Percentiles rank a stretch among this genome's conserved stretches.
Evolutionary conservation across 2,888 invertebrate species (phyloP).

Genomic region (Lutraria lutraria): DNA sequence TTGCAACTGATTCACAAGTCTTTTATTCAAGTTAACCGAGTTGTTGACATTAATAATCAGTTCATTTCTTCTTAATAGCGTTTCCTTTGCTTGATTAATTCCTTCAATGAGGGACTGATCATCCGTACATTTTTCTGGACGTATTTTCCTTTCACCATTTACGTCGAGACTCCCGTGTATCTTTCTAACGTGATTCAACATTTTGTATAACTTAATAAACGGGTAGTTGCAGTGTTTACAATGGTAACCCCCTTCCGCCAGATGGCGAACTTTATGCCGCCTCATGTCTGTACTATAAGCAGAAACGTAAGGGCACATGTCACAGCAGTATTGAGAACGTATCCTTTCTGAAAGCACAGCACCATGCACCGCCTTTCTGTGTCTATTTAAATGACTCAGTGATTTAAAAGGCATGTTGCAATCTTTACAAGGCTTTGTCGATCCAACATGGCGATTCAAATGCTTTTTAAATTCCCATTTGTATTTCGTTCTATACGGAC

Average conservation of each 20-base stretch:
- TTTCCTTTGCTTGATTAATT: neutral
- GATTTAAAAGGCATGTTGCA: constrained; percentile 36
- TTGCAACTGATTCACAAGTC: neutral
- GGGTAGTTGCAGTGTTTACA: constrained; percentile 26
- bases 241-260: neutral
- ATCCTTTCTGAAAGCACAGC: neutral
- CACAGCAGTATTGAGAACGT: neutral
- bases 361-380: neutral
- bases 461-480: constrained; percentile 3
- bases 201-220: neutral
- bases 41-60: too few relatives aligned
- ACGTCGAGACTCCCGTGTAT: neutral
- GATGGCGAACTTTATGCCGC: constrained; percentile 14
- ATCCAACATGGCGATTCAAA: neutral
- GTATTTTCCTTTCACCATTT: neutral
- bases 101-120: neutral
- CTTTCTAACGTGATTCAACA: neutral
- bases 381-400: neutral
- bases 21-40: neutral
- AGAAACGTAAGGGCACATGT: neutral
- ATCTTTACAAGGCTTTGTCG: neutral
- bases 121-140: neutral
- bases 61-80: neutral
- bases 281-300: neutral
- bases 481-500: constrained; percentile 10